Evolutionary conservation across 2,888 invertebrate genomes (phyloP), one percentile per base, ranked within the genome.

Genomic region (Ophion ventricosus): DNA sequence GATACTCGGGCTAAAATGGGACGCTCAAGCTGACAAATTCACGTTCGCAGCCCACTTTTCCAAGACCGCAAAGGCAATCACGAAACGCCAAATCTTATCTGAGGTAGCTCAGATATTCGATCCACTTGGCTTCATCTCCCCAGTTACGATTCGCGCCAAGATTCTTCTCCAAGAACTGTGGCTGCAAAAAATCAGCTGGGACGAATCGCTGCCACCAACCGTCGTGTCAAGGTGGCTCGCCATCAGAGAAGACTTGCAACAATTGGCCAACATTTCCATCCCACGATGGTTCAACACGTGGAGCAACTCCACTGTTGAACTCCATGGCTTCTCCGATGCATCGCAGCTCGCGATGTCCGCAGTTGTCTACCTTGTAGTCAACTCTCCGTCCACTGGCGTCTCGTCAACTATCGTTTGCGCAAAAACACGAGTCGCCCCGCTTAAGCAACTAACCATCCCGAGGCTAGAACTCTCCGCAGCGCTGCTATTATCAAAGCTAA

Each of bases 241-340:
- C 4, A 49, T 85, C 64, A 40, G 82, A 43, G 26, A 64, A 26
- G 83, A 83, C 4, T 80, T 87, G 26, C 20, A 8, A 0, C 1
- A 29, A 11, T 59, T 85, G 10, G 54, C 78, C 20, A 72, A n/a
- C 0, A 20, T 86, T 4, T 26, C 40, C 2, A 72, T 87, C 1
- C 85, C 87, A 3, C 61, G 83, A 17, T 86, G 86, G 86, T 43
- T 86, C 5, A 72, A 73, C 8, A 54, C 40, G 8, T 56, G 59
- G 14, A 64, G 56, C 8, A n/a, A 77, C 20, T 63, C 20, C n/a
- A n/a, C 14, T 2, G 64, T 86, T 0, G 80, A 88, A 61, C 26
- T 88, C 0, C 87, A 87, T 26, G 86, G 85, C 1, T 87, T 84
- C 26, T 70, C 70, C 10, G 80, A 84, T 49, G 81, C 84, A 14